Base-by-base conservation (phyloP, 1,140 invertebrate genomes). In the Hycleus phaleratus region DNA sequence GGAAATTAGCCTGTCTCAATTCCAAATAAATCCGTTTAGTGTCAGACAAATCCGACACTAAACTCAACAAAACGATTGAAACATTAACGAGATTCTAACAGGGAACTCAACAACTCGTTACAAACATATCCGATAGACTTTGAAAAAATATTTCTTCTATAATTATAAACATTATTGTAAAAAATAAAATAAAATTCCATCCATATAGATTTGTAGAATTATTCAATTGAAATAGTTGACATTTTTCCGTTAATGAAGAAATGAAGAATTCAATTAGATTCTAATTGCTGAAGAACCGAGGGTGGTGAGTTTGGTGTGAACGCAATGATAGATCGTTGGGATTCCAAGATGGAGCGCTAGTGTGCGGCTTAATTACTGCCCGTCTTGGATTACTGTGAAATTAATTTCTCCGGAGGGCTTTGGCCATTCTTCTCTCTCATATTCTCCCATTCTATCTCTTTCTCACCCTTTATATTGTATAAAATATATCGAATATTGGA, bases 311-410 rank as follows among this genome's bases (percentile, higher is more conserved):
- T 63, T 60, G 58, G 61, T 64, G 62, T 61, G 62, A 69, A 68
- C 63, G 65, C 66, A 69, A 69, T 68, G 67, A 71, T 69, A 68
- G 66, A 71, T 71, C 64, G 68, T 67, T 67, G 58, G 64, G 62
- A 69, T 69, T 68, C 68, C 68, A 58, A 59, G 60, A 62, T 58
- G 61, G 58, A 59, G 51, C 49, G 56, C 61, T 48, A 46, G 38
- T 38, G 44, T 18, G 50, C 53, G 53, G 63, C 69, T 72, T 72
- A 72, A 72, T 72, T 72, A 71, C 69, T 70, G 67, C 69, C 69
- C 71, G 68, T 70, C 71, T 71, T 68, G 69, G 71, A 72, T 72
- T 70, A 71, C 60, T 49, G 63, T 68, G 68, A 72, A 71, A 72
- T 72, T 72, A 72, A 72, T 72, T 72, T 72, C 69, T 69, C 69